Evolutionary conservation across 2,888 invertebrate genomes (phyloP).

Genomic region (Ethmia dodecea): DNA sequence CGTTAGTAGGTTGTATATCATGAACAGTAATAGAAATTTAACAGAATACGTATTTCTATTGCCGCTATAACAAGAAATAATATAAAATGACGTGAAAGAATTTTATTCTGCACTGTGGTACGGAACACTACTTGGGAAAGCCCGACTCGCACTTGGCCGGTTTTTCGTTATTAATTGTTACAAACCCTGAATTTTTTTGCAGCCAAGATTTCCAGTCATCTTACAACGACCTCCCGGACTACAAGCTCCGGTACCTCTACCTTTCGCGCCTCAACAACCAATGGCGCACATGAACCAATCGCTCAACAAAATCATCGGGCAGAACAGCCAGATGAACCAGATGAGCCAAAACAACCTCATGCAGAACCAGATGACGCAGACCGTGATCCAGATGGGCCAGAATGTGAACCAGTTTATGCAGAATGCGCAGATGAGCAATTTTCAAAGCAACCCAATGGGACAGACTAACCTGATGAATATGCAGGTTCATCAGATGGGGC

Average conservation of each 20-base stretch:
- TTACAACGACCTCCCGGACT: slow-evolving; percentile 64
- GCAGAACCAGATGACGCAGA: slow-evolving; percentile 20
- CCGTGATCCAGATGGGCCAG: slow-evolving; percentile 20
- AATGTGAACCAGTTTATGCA: slow-evolving; percentile 23
- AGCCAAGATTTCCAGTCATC: slow-evolving; percentile 69
- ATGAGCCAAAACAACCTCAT: slow-evolving; percentile 14
- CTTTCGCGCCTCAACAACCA: slow-evolving; percentile 56
- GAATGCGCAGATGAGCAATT: slow-evolving; percentile 33
- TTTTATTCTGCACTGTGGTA: too few species aligned
- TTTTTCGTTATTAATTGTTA: too few species aligned
- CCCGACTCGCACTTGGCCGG: too few species aligned
- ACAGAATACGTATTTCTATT: too few species aligned
- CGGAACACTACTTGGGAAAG: too few species aligned
- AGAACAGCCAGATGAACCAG: slow-evolving; percentile 25
- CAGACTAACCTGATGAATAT: slow-evolving; percentile 22
- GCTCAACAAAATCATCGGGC: slow-evolving; percentile 44
- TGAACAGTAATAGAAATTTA: too few species aligned
- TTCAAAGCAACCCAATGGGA: slow-evolving; percentile 37
- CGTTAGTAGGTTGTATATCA: too few species aligned
- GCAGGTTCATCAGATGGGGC: slow-evolving; percentile 27
- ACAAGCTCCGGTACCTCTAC: slow-evolving; percentile 58
- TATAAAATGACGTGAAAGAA: too few species aligned
- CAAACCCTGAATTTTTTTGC: too few species aligned
- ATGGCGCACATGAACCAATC: slow-evolving; percentile 46
- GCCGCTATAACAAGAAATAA: too few species aligned